Evolutionary conservation across 2,888 invertebrate species (phyloP), one percentile per base, ranked within the genome.

Genomic region (Clepsis dumicolana): DNA sequence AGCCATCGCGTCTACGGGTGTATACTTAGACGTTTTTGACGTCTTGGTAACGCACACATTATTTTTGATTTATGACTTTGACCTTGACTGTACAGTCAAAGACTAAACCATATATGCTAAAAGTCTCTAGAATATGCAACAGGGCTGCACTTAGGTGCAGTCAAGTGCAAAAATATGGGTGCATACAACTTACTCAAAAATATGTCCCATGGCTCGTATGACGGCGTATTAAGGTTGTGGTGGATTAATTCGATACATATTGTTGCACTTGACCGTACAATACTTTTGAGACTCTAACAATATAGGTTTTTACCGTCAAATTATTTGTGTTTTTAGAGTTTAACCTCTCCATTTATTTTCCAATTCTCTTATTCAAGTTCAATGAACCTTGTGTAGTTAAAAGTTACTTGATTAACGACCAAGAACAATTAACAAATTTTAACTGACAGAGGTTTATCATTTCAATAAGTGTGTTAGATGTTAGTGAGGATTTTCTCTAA

Each of bases 251-350:
- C n/a, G n/a, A n/a, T n/a, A n/a, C n/a, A n/a, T n/a, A n/a, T n/a
- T n/a, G n/a, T n/a, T n/a, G n/a, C n/a, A n/a, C n/a, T n/a, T n/a
- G n/a, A n/a, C n/a, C n/a, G n/a, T n/a, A n/a, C n/a, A n/a, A n/a
- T n/a, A n/a, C n/a, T n/a, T n/a, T n/a, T n/a, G n/a, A n/a, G n/a
- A n/a, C n/a, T n/a, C n/a, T n/a, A n/a, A n/a, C n/a, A n/a, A n/a
- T n/a, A n/a, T n/a, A n/a, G n/a, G n/a, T n/a, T n/a, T n/a, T n/a
- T n/a, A 77, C 77, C 72, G 77, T 77, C 12, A 2, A 48, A 48
- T 74, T 75, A 76, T 77, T 80, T 12, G 48, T 21, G 21, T 21
- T 21, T 48, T 48, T 21, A 48, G 21, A 48, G 48, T 12, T 48
- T 2, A 18, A 21, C 48, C 21, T 48, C 21, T 2, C 44, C 10